Percentiles rank a stretch among this genome's conserved stretches.
Conservation (phyloP, 2,113 vertebrate genomes). For the Riparia riparia region DNA sequence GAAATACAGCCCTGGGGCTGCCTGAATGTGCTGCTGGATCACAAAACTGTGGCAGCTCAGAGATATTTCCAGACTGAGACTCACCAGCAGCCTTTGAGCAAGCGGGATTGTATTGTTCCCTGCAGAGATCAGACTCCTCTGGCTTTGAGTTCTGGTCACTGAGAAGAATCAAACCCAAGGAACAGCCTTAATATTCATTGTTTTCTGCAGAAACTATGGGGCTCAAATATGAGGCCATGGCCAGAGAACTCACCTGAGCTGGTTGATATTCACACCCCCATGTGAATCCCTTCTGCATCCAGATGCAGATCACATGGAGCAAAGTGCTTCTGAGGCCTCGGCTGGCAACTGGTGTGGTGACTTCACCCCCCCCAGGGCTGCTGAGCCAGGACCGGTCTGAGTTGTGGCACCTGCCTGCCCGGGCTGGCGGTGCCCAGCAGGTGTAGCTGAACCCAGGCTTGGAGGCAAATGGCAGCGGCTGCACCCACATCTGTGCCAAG, state of each 20-base stretch:
- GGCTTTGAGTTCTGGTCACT: not conserved
- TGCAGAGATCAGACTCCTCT: not conserved
- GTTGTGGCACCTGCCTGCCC: not conserved
- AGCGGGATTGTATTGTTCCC: not conserved
- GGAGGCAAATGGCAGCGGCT: not conserved
- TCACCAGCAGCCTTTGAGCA: not conserved
- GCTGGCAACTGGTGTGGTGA: fast-evolving
- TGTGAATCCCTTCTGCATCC: not conserved
- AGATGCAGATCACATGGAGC: fast-evolving
- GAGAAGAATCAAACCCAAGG: not conserved
- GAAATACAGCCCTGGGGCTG: not conserved
- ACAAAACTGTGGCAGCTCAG: not conserved
- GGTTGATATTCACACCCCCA: fast-evolving
- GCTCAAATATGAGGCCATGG: not conserved
- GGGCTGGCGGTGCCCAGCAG: fast-evolving
- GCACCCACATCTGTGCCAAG: fast-evolving
- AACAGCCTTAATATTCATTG: not conserved
- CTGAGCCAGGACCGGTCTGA: fast-evolving
- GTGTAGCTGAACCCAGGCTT: not conserved
- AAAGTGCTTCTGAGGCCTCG: not conserved
- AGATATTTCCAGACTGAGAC: not conserved
- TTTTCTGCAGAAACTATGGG: not conserved
- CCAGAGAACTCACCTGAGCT: not conserved
- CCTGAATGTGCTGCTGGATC: not conserved
- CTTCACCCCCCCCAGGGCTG: not conserved